Conservation (phyloP, 2,888 invertebrate species). For the Rhaphigaster nebulosa region DNA sequence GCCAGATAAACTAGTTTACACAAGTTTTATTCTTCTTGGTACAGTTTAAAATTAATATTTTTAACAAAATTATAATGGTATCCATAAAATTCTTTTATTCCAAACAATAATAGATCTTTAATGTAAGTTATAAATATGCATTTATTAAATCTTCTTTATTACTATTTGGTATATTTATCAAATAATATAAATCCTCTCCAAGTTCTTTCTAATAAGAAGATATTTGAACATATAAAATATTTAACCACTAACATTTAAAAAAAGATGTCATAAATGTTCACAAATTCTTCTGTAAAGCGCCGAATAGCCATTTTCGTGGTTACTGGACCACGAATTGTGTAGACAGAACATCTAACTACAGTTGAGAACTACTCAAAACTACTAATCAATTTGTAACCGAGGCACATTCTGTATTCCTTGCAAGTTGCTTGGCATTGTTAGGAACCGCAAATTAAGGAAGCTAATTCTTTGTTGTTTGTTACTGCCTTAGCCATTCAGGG, state of each 20-base stretch:
- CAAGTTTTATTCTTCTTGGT: background rate
- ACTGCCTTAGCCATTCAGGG: background rate
- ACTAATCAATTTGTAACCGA: background rate
- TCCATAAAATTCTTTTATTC: background rate
- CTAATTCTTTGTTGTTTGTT: background rate
- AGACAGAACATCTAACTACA: background rate
- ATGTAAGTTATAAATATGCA: background rate
- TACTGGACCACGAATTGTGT: background rate
- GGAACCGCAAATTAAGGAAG: background rate
- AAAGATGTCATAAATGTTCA: background rate
- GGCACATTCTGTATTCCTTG: background rate
- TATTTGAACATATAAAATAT: too few relatives aligned
- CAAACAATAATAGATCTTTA: background rate
- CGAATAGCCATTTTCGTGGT: background rate
- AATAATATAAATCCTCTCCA: too few relatives aligned
- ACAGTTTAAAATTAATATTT: background rate
- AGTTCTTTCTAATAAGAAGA: too few relatives aligned
- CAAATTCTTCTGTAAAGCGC: background rate
- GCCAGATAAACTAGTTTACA: background rate
- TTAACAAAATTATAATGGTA: background rate
- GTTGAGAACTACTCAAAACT: background rate
- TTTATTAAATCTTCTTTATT: background rate
- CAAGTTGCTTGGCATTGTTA: background rate
- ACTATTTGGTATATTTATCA: too few relatives aligned
- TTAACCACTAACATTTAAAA: too few relatives aligned